Conservation (phyloP, 2,888 invertebrate genomes). For the Eledona agricola region DNA sequence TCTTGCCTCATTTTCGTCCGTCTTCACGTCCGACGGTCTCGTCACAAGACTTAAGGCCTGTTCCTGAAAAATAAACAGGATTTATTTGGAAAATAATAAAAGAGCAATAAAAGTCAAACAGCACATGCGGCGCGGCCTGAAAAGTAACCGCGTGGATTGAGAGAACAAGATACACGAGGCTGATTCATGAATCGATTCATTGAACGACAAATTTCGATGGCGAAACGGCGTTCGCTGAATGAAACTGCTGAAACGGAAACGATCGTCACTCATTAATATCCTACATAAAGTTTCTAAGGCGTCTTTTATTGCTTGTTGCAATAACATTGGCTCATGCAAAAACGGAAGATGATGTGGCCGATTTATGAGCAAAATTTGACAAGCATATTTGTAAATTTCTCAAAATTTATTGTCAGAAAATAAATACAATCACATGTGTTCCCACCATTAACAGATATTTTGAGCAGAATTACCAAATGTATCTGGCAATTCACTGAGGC, state of each 20-base stretch:
- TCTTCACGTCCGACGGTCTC: slow-evolving; percentile 33
- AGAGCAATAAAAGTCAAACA: slow-evolving; percentile 14
- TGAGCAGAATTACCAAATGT: too few relatives aligned
- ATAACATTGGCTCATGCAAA: slow-evolving; percentile 6
- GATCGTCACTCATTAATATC: slow-evolving; percentile 18
- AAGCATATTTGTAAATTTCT: too few relatives aligned
- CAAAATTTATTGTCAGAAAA: too few relatives aligned
- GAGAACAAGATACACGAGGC: neutral
- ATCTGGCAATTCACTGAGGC: too few relatives aligned
- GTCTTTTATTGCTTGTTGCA: slow-evolving; percentile 20
- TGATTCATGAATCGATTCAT: slow-evolving; percentile 22
- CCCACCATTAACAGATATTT: too few relatives aligned
- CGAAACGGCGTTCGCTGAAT: slow-evolving; percentile 19
- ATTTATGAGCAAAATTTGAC: too few relatives aligned
- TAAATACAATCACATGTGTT: too few relatives aligned
- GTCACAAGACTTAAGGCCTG: slow-evolving; percentile 54
- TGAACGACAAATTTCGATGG: slow-evolving; percentile 7
- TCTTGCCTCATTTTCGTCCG: slow-evolving; percentile 4
- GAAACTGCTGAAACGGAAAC: slow-evolving; percentile 23
- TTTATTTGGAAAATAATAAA: slow-evolving; percentile 34
- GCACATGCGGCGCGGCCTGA: neutral
- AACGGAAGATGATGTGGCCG: slow-evolving; percentile 9
- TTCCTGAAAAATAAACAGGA: slow-evolving; percentile 52
- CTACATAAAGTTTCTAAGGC: slow-evolving; percentile 18
- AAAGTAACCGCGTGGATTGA: neutral